A percentile compares a stretch with the other conserved stretches of the same genome.
phyloP scores from a whole-genome alignment of 1,140 invertebrate genomes.

The Carposina sasakii region DNA sequence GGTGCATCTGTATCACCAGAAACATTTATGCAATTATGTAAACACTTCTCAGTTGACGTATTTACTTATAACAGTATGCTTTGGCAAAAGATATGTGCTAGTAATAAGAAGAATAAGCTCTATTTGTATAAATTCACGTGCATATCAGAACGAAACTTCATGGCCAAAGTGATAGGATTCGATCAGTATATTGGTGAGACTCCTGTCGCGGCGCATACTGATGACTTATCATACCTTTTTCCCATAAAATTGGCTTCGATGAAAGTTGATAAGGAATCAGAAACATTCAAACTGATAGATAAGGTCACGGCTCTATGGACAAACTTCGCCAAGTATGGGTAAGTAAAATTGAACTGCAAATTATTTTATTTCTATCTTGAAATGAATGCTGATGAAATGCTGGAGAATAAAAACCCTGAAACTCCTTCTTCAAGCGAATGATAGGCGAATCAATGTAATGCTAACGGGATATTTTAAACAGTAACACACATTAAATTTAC shows the following conservation, averaged over 20 bases:
- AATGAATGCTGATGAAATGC: too few species aligned
- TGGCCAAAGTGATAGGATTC: conserved; percentile 12
- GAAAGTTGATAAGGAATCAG: conserved; percentile 18
- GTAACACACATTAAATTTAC: too few species aligned
- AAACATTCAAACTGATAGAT: conserved; percentile 26
- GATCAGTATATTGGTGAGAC: conserved; percentile 11
- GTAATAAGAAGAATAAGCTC: conserved; percentile 20
- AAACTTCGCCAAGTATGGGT: conserved; percentile 42
- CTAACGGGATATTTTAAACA: too few species aligned
- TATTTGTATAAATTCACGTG: conserved; percentile 33
- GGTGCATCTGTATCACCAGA: conserved; percentile 9
- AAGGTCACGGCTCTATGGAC: conserved; percentile 33
- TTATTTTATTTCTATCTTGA: too few species aligned
- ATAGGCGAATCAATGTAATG: too few species aligned
- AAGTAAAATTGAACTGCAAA: conserved; percentile 15
- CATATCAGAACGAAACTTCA: conserved; percentile 24
- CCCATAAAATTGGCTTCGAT: conserved; percentile 12
- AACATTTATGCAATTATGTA: conserved; percentile 15
- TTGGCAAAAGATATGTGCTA: conserved; percentile 14
- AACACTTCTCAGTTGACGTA: conserved; percentile 11
- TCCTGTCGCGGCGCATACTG: conserved; percentile 23
- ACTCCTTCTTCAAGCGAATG: too few species aligned
- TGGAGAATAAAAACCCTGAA: too few species aligned
- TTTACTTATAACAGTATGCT: conserved; percentile 23
- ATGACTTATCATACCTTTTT: conserved; percentile 37